Conservation (phyloP, 2,888 invertebrate genomes). For the Epinotia ramella region DNA sequence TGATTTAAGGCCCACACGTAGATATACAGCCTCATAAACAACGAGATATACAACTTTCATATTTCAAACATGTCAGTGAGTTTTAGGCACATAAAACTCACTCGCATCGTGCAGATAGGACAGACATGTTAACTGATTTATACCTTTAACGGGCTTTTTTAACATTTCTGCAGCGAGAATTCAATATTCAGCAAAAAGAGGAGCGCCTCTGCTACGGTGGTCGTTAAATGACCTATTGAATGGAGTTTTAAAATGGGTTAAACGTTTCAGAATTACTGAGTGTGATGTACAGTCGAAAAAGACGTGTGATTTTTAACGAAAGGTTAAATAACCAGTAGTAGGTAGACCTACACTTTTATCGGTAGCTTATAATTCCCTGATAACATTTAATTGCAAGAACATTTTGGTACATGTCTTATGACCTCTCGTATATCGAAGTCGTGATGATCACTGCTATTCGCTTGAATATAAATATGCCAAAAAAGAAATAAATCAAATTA, state of each 20-base stretch:
- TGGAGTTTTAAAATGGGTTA: slow-evolving; percentile 27
- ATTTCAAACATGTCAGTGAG: slow-evolving; percentile 77
- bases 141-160: slow-evolving; percentile 78
- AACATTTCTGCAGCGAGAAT: slow-evolving; percentile 67
- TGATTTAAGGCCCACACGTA: slow-evolving; percentile 75
- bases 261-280: slow-evolving; percentile 12
- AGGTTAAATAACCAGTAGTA: too few relatives aligned
- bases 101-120: slow-evolving; percentile 59
- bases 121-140: slow-evolving; percentile 76
- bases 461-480: too few relatives aligned
- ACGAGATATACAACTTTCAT: slow-evolving; percentile 73
- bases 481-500: too few relatives aligned
- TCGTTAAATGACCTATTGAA: slow-evolving; percentile 45
- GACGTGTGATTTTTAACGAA: neutral
- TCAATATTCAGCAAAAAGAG: slow-evolving; percentile 78
- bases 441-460: too few relatives aligned
- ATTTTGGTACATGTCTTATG: neutral
- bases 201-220: slow-evolving; percentile 53
- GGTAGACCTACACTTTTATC: too few relatives aligned
- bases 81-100: slow-evolving; percentile 69
- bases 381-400: neutral
- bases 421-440: too few relatives aligned
- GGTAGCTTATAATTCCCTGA: too few relatives aligned
- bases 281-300: slow-evolving; percentile 3
- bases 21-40: slow-evolving; percentile 67